Conservation (phyloP, 2,113 vertebrate species). For the Stigmatopora argus region DNA sequence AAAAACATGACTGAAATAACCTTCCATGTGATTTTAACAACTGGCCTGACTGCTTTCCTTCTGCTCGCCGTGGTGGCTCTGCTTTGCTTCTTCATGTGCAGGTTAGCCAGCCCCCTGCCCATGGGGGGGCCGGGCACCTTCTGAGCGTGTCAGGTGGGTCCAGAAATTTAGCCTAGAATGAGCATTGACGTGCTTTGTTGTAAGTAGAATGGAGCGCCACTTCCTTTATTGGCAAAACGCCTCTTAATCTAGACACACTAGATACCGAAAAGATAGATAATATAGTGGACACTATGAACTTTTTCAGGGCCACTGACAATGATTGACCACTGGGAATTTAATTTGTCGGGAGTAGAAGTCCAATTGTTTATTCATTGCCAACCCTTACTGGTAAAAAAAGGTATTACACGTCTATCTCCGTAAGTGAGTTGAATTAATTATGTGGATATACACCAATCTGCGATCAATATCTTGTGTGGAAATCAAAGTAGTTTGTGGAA, state of each 20-base stretch:
- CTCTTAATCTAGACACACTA: not conserved
- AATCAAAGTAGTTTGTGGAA: no score
- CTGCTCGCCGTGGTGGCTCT: constrained; percentile 54
- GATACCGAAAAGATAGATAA: no score
- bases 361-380: no score
- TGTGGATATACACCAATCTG: no score
- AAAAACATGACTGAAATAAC: constrained; percentile 44
- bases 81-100: constrained; percentile 72
- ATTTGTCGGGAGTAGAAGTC: no score
- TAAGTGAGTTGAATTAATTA: no score
- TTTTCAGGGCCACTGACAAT: no score
- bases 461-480: no score
- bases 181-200: not conserved
- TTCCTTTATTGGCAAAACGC: not conserved
- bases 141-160: constrained; percentile 32
- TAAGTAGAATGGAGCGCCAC: not conserved
- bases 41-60: constrained; percentile 41
- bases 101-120: constrained; percentile 60
- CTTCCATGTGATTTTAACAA: constrained; percentile 46
- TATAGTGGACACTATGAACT: no score
- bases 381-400: no score
- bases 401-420: no score
- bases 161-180: not conserved
- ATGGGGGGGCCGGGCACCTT: constrained; percentile 56
- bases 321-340: no score